phyloP scores from a whole-genome alignment of 2,113 vertebrate species.

The Thryonomys swinderianus region DNA sequence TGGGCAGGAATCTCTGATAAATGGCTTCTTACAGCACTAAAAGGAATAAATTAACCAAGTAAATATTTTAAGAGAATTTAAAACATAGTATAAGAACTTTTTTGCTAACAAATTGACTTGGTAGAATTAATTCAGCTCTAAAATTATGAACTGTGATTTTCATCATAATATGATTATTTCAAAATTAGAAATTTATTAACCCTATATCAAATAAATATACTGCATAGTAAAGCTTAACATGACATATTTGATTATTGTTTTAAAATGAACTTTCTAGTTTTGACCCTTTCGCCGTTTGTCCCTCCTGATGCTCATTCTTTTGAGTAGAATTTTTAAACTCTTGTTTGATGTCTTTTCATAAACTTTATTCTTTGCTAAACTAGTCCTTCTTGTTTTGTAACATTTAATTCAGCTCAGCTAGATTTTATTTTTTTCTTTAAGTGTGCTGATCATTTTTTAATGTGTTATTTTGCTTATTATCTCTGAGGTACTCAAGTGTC shows the following conservation, averaged over 20 bases:
- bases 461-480: not conserved
- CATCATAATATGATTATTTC: not conserved
- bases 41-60: not conserved
- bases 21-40: not conserved
- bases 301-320: not conserved
- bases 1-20: not conserved
- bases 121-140: not conserved
- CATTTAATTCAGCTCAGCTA: too few relatives aligned
- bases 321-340: not conserved
- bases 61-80: conserved; percentile 1
- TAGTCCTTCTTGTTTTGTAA: too few relatives aligned
- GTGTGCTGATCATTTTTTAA: not conserved
- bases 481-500: not conserved
- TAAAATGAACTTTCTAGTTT: not conserved
- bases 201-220: not conserved
- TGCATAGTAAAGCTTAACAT: not conserved
- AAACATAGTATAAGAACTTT: not conserved
- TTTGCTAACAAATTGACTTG: not conserved
- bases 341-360: too few relatives aligned
- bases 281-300: too few relatives aligned
- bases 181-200: not conserved
- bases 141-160: not conserved
- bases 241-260: not conserved
- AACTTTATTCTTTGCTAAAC: too few relatives aligned
- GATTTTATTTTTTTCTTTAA: too few relatives aligned